A percentile compares a stretch with the other conserved stretches of the same genome.
These are phyloP conservation scores for Ostrea edulis DNA, from an alignment of 1,140 invertebrate species.

Conservation along the genomic window DNA sequence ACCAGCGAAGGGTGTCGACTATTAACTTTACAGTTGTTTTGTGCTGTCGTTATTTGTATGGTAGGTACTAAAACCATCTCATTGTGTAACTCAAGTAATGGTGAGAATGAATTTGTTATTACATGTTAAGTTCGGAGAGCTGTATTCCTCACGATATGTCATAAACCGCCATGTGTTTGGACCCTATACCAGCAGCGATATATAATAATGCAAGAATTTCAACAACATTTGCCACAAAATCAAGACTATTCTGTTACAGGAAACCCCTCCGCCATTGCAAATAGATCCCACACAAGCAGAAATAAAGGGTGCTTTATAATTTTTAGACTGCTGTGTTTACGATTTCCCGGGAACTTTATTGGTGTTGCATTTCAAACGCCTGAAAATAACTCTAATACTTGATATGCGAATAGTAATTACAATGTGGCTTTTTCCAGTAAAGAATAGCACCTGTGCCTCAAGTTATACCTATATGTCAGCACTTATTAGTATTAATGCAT, in stretches of 20 bases:
- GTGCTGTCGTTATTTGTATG: slow-evolving; percentile 13
- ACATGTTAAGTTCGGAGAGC: slow-evolving; percentile 8
- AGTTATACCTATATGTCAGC: slow-evolving; percentile 25
- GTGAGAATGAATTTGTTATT: slow-evolving; percentile 6
- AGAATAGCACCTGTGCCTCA: slow-evolving; percentile 19
- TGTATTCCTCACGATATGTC: slow-evolving; percentile 10
- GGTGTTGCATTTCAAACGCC: slow-evolving; percentile 29
- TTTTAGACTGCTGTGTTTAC: slow-evolving; percentile 35
- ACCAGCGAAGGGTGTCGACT: background rate
- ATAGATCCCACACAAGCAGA: slow-evolving; percentile 33
- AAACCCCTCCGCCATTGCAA: slow-evolving; percentile 25
- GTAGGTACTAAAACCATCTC: slow-evolving; percentile 21
- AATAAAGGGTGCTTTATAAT: slow-evolving; percentile 20
- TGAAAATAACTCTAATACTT: slow-evolving; percentile 25
- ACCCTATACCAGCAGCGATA: slow-evolving; percentile 19
- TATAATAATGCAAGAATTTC: slow-evolving; percentile 26
- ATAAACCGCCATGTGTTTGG: slow-evolving; percentile 6
- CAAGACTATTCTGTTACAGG: slow-evolving; percentile 30
- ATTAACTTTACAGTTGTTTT: slow-evolving; percentile 7
- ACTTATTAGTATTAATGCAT: slow-evolving; percentile 39
- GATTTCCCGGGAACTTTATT: slow-evolving; percentile 24
- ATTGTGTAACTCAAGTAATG: slow-evolving; percentile 33
- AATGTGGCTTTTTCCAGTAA: slow-evolving; percentile 12
- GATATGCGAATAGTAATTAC: slow-evolving; percentile 32
- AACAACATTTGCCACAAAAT: background rate